Percentiles rank a stretch among this genome's conserved stretches.
These are phyloP conservation scores for Diprion similis DNA, from an alignment of 1,140 invertebrate genomes.

Conservation along the genomic window DNA sequence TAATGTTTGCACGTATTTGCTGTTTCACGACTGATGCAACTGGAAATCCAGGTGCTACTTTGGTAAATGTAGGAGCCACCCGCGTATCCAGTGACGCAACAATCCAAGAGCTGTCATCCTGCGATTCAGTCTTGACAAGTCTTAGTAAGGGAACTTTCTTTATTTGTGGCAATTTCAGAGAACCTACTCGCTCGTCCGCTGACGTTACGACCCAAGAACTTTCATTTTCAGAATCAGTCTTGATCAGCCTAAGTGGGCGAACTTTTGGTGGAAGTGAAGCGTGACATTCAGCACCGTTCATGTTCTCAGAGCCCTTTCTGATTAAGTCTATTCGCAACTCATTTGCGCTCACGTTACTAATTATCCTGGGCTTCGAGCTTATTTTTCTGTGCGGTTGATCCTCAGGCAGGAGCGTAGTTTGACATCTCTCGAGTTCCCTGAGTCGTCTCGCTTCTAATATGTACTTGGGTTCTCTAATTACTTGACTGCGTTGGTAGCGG, in stretches of 20 bases:
- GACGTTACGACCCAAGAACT: neutral
- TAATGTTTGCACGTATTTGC: no score
- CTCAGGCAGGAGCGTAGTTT: neutral
- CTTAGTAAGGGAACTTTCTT: no score
- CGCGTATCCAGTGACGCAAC: no score
- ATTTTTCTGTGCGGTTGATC: neutral
- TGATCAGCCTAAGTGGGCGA: neutral
- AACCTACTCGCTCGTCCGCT: neutral
- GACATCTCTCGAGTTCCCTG: neutral
- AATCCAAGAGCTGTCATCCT: no score
- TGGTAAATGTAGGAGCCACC: no score
- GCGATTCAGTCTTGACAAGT: no score
- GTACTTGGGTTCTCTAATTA: constrained; percentile 12
- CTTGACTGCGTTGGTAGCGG: neutral
- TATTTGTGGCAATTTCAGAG: neutral
- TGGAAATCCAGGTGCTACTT: no score
- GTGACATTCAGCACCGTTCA: no score
- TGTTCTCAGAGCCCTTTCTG: no score
- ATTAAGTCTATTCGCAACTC: neutral
- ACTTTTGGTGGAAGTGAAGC: neutral
- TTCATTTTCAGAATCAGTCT: no score
- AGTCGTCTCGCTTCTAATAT: neutral
- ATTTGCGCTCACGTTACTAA: neutral
- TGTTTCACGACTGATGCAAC: no score
- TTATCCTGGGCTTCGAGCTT: neutral